Evolutionary conservation across 2,113 vertebrate species (phyloP).

Genomic region (Rhinoderma darwinii): DNA sequence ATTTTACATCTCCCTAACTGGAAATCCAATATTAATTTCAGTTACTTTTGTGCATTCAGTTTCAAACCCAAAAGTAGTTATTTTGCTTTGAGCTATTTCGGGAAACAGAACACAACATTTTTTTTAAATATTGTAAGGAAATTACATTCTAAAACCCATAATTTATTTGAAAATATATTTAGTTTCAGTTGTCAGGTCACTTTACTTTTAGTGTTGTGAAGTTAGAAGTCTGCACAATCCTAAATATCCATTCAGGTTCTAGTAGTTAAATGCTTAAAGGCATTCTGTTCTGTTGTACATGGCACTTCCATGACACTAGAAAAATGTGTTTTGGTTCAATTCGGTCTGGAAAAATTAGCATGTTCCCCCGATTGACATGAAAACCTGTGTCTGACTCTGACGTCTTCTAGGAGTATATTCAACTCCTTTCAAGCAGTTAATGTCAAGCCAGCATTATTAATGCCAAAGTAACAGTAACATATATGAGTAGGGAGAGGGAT

Average conservation of each 20-base stretch:
- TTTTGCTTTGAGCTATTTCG: neutral
- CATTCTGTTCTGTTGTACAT: neutral
- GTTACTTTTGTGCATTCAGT: neutral
- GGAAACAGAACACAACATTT: neutral
- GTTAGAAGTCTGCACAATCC: neutral
- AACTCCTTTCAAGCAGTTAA: too few relatives aligned
- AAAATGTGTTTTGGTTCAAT: too few relatives aligned
- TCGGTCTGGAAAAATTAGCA: too few relatives aligned
- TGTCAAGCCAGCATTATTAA: too few relatives aligned
- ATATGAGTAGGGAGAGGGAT: too few relatives aligned
- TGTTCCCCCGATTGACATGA: too few relatives aligned
- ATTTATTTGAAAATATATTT: neutral
- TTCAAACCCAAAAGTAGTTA: neutral
- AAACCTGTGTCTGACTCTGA: too few relatives aligned
- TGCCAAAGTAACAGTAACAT: too few relatives aligned
- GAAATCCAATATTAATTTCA: too few relatives aligned
- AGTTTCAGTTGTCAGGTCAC: neutral
- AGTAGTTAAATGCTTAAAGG: neutral
- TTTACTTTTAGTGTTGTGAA: neutral
- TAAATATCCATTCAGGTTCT: neutral
- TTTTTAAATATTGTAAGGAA: neutral
- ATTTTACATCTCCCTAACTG: too few relatives aligned
- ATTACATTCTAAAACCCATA: neutral
- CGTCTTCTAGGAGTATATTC: too few relatives aligned
- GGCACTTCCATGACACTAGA: neutral